Conservation (phyloP, 1,140 invertebrate species). For the Drosophila navojoa region DNA sequence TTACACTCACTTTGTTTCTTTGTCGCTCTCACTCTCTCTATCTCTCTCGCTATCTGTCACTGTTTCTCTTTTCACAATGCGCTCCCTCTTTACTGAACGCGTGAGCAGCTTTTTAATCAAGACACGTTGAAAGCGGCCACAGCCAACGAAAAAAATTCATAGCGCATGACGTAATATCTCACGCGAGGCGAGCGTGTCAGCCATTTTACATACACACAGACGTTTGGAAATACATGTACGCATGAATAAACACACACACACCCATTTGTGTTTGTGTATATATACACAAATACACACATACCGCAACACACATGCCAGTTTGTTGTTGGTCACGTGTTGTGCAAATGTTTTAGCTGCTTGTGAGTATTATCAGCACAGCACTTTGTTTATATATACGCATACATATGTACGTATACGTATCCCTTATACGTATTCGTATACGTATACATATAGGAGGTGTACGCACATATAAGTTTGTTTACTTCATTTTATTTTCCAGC, state of each 20-base stretch:
- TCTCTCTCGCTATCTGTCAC: neutral
- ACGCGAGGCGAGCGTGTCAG: constrained; percentile 74
- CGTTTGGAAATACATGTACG: neutral
- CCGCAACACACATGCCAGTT: constrained; percentile 42
- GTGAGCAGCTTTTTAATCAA: constrained; percentile 64
- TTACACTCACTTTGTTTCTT: neutral
- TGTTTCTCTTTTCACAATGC: constrained; percentile 2
- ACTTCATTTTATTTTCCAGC: constrained; percentile 59
- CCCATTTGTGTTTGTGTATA: neutral
- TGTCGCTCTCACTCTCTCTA: no score
- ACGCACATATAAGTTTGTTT: neutral
- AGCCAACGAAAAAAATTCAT: constrained; percentile 72
- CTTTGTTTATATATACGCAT: constrained; percentile 37
- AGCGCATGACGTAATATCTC: constrained; percentile 78
- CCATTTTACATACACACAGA: constrained; percentile 43
- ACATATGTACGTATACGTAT: neutral
- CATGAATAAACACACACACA: constrained; percentile 2
- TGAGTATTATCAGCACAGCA: constrained; percentile 48
- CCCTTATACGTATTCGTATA: no score
- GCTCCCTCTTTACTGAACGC: constrained; percentile 18
- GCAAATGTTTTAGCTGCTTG: constrained; percentile 58
- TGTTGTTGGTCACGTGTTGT: constrained; percentile 80
- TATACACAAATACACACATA: constrained; percentile 14
- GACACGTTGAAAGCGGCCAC: constrained; percentile 69
- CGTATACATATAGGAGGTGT: no score